Evolutionary conservation across 1,140 invertebrate genomes (phyloP).

Genomic region (Pseudoatta argentina): DNA sequence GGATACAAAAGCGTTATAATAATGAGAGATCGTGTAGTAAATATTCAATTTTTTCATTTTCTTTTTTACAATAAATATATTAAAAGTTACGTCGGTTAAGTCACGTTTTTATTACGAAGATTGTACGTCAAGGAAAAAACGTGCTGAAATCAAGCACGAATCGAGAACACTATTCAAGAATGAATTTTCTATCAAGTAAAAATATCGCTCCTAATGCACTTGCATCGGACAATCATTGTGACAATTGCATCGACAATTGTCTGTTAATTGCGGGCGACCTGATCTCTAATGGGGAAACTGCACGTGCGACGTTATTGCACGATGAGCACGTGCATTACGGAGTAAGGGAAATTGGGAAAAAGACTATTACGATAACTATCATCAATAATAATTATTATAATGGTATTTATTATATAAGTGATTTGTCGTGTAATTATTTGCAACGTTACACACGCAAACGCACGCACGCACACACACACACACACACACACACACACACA

Average conservation of each 20-base stretch:
- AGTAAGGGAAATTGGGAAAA: background rate
- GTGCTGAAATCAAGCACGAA: background rate
- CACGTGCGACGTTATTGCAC: background rate
- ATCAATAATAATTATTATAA: slow-evolving; percentile 7
- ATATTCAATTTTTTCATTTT: too few relatives aligned
- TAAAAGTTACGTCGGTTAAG: too few relatives aligned
- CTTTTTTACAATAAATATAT: too few relatives aligned
- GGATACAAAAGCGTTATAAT: too few relatives aligned
- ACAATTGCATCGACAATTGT: slow-evolving; percentile 43
- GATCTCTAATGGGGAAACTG: slow-evolving; percentile 13
- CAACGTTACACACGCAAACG: background rate
- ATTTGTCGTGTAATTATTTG: slow-evolving; percentile 6
- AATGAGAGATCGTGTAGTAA: too few relatives aligned
- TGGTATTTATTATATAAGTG: background rate
- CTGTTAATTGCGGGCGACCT: slow-evolving; percentile 46
- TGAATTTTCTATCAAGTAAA: slow-evolving; percentile 44
- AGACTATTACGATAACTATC: background rate
- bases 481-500: too few relatives aligned
- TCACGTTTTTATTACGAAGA: too few relatives aligned
- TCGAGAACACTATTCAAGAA: background rate
- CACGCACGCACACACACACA: too few relatives aligned
- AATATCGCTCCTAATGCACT: background rate
- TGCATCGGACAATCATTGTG: slow-evolving; percentile 35
- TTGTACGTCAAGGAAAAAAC: too few relatives aligned
- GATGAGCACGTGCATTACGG: background rate